Evolutionary conservation across 2,113 vertebrate species (phyloP).

Genomic region (Pseudorasbora parva): DNA sequence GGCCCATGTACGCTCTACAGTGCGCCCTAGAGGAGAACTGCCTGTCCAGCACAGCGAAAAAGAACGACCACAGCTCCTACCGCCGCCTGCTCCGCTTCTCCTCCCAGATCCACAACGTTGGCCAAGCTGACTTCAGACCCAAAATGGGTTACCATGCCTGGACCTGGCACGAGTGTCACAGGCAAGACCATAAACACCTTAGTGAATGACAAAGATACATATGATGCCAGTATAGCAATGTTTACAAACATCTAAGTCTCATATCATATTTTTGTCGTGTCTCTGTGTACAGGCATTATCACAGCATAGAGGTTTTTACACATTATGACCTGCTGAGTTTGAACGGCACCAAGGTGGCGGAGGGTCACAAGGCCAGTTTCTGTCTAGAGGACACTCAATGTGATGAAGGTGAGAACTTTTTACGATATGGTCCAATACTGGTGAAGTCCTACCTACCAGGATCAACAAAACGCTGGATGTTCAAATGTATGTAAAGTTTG

Average conservation of each 20-base stretch:
- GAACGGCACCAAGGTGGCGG: slow-evolving; percentile 92
- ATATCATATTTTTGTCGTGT: not conserved
- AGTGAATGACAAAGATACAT: not conserved
- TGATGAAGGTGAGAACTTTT: slow-evolving; percentile 80
- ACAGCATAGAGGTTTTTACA: slow-evolving; percentile 99
- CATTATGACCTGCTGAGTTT: slow-evolving; percentile 90
- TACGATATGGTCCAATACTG: no score
- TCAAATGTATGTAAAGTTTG: no score
- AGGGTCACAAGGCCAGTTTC: slow-evolving; percentile 98
- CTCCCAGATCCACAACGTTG: slow-evolving; percentile 96
- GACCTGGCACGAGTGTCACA: slow-evolving; percentile 97
- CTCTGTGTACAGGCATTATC: slow-evolving; percentile 84
- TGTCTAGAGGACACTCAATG: slow-evolving; percentile 93
- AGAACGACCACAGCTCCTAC: slow-evolving; percentile 74
- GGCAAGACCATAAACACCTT: slow-evolving; percentile 62
- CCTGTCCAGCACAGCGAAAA: slow-evolving; percentile 79
- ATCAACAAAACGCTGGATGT: no score
- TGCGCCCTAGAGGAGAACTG: slow-evolving; percentile 94
- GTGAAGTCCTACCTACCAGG: no score
- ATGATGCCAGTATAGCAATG: not conserved
- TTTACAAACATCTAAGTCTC: not conserved
- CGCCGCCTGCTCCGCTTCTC: slow-evolving; percentile 93
- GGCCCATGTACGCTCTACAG: slow-evolving; percentile 90
- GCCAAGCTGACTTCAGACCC: slow-evolving; percentile 90
- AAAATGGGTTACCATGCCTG: slow-evolving; percentile 87